phyloP scores from a whole-genome alignment of 1,140 invertebrate genomes.

The Aphelenchoides fujianensis region DNA sequence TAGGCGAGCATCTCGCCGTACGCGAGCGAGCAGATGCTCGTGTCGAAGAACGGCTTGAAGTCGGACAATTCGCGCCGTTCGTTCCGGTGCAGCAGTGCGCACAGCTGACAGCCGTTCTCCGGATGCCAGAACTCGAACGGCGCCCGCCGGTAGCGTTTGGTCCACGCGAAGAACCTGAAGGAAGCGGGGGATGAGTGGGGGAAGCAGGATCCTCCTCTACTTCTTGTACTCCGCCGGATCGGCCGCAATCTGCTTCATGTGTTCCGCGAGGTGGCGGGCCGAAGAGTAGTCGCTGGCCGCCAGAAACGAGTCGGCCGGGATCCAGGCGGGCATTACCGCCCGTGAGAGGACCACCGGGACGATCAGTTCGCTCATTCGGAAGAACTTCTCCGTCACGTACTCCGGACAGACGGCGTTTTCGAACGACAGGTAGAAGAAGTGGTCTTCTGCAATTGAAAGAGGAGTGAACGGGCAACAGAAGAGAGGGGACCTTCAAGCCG shows the following conservation, averaged over 20 bases:
- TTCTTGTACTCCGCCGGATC: background rate
- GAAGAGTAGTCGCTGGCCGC: background rate
- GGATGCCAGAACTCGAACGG: background rate
- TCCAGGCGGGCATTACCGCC: background rate
- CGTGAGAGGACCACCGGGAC: conserved; percentile 17
- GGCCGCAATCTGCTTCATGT: background rate
- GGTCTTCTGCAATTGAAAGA: background rate
- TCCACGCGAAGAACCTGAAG: conserved; percentile 9
- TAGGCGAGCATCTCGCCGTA: background rate
- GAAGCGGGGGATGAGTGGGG: too few relatives aligned
- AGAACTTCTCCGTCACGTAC: conserved; percentile 50
- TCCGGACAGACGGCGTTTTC: conserved; percentile 67
- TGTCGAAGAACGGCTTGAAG: background rate
- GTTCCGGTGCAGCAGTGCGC: background rate
- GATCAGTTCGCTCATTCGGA: background rate
- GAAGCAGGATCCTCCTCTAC: background rate
- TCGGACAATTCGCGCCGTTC: background rate
- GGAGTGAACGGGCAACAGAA: too few relatives aligned
- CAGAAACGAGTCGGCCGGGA: background rate
- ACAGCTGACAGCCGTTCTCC: background rate
- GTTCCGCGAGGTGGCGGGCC: background rate
- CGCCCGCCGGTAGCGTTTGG: background rate
- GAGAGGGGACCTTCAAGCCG: background rate
- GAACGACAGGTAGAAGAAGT: conserved; percentile 73
- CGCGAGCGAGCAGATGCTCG: background rate